These are phyloP conservation scores for Julus scandinavius DNA, from an alignment of 2,888 invertebrate genomes.

Conservation along the genomic window DNA sequence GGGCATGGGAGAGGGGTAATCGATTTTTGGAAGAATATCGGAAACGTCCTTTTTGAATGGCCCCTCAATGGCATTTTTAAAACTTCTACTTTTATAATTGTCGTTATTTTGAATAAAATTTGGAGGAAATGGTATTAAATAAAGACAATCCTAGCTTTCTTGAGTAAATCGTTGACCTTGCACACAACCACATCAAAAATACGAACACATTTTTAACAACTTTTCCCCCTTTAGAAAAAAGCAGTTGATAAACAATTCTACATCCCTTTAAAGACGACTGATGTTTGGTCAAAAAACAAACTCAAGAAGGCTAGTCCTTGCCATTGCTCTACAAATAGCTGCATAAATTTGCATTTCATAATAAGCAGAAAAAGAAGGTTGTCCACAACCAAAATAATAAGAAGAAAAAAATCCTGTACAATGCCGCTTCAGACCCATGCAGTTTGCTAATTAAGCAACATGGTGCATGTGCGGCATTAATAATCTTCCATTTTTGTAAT, in stretches of 20 bases:
- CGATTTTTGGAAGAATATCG: too few relatives aligned
- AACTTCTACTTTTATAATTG: too few relatives aligned
- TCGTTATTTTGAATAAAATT: not conserved
- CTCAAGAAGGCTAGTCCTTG: not conserved
- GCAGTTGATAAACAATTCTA: not conserved
- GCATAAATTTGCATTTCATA: constrained; percentile 34
- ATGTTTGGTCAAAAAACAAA: not conserved
- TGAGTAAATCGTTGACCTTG: not conserved
- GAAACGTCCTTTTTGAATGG: too few relatives aligned
- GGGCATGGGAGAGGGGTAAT: too few relatives aligned
- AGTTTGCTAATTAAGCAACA: not conserved
- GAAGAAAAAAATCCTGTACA: not conserved
- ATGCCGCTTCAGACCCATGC: not conserved
- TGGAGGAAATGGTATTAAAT: not conserved
- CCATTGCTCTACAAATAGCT: constrained; percentile 24
- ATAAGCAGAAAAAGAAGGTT: not conserved
- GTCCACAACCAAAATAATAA: not conserved
- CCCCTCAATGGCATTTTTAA: too few relatives aligned
- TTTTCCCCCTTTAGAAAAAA: not conserved
- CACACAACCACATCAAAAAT: not conserved
- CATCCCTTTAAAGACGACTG: not conserved
- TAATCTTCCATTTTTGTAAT: constrained; percentile 1
- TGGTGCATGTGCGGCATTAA: not conserved
- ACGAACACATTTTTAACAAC: not conserved
- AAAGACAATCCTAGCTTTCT: not conserved